A percentile compares a stretch with the other conserved stretches of the same genome.
phyloP scores from a whole-genome alignment of 1,140 invertebrate species.

The Conus ventricosus region DNA sequence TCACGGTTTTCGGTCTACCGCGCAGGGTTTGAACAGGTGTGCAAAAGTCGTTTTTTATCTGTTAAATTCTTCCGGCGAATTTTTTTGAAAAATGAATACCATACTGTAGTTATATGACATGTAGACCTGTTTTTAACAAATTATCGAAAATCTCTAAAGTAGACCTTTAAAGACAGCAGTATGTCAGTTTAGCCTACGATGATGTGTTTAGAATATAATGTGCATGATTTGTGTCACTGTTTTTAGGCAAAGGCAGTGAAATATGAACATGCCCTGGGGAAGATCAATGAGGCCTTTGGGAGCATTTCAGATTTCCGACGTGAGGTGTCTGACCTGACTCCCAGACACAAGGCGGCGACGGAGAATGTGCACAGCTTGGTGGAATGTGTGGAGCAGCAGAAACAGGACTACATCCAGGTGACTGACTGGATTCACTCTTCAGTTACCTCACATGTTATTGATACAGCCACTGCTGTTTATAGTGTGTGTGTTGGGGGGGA shows the following conservation, averaged over 20 bases:
- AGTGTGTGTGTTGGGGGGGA: background rate
- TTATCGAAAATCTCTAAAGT: no score
- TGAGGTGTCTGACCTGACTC: constrained; percentile 64
- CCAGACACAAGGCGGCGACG: constrained; percentile 60
- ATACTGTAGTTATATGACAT: no score
- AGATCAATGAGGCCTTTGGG: constrained; percentile 70
- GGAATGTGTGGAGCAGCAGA: constrained; percentile 64
- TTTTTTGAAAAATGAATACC: no score
- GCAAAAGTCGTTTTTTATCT: no score
- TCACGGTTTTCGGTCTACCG: no score
- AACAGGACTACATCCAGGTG: constrained; percentile 68
- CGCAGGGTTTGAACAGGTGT: no score
- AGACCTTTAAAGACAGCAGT: no score
- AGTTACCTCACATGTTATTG: no score
- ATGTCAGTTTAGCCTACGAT: no score
- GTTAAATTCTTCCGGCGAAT: no score
- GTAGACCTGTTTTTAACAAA: no score
- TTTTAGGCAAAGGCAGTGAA: constrained; percentile 65
- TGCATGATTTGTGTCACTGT: background rate
- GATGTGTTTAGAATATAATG: no score
- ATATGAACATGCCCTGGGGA: constrained; percentile 64
- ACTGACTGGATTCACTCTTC: background rate
- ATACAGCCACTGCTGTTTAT: background rate
- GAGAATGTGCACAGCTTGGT: constrained; percentile 61
- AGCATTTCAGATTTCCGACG: constrained; percentile 66